Conservation (phyloP, 2,888 invertebrate genomes). For the Drosophila mulleri region DNA sequence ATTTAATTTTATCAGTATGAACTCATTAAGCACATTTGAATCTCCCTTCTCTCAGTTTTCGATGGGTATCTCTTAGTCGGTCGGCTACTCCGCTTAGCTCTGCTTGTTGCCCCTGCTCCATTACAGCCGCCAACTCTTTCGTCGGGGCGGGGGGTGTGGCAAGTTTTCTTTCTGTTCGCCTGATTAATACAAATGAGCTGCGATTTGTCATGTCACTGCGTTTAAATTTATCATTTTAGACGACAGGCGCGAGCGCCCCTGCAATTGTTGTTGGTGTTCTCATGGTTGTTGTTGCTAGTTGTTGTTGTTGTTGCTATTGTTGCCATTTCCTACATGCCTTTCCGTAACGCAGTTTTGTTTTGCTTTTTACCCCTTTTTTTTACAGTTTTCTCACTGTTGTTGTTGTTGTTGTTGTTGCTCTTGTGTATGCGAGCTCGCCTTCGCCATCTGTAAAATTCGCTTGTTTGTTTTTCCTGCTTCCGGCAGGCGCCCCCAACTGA, state of each 20-base stretch:
- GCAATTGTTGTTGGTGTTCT: slow-evolving; percentile 44
- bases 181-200: slow-evolving; percentile 81
- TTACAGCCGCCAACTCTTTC: slow-evolving; percentile 14
- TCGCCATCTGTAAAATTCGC: slow-evolving; percentile 54
- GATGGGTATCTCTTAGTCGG: background rate
- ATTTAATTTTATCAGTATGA: no score
- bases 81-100: background rate
- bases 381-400: background rate
- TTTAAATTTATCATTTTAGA: slow-evolving; percentile 80
- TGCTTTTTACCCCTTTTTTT: slow-evolving; percentile 33
- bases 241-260: slow-evolving; percentile 69
- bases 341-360: slow-evolving; percentile 54
- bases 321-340: slow-evolving; percentile 50
- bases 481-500: slow-evolving; percentile 52
- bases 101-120: background rate
- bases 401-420: background rate
- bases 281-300: slow-evolving; percentile 34
- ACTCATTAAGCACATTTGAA: no score
- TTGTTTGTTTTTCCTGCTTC: slow-evolving; percentile 73
- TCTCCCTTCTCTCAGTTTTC: no score
- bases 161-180: slow-evolving; percentile 57
- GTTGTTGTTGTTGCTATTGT: slow-evolving; percentile 37
- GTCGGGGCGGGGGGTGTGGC: background rate
- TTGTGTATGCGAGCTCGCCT: slow-evolving; percentile 19
- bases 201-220: slow-evolving; percentile 82